Percentiles rank a stretch among this genome's conserved stretches.
Conservation (phyloP, 64 coral and sea anemone genomes). For the Montipora cactus region DNA sequence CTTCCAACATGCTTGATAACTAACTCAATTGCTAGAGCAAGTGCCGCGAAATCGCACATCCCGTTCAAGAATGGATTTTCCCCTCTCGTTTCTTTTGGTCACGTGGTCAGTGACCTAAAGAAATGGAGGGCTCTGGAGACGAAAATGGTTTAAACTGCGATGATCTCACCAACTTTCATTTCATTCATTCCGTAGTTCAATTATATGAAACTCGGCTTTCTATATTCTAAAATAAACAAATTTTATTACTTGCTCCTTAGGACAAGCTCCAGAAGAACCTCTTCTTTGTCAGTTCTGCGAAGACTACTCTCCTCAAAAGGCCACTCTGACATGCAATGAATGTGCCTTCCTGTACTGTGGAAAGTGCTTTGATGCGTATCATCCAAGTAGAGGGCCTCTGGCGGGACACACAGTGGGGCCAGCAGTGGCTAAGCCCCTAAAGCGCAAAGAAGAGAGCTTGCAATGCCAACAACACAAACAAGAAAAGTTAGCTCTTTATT, state of each 20-base stretch:
- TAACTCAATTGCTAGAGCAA: too few species aligned
- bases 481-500: conserved; percentile 79
- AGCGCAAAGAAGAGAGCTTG: conserved; percentile 63
- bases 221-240: too few species aligned
- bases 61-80: too few species aligned
- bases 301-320: conserved; percentile 77
- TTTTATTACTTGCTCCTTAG: neutral
- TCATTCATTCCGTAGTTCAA: too few species aligned
- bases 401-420: conserved; percentile 82
- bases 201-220: too few species aligned
- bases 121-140: too few species aligned
- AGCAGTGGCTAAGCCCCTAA: conserved; percentile 61
- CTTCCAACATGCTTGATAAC: too few species aligned
- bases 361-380: conserved; percentile 79
- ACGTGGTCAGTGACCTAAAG: too few species aligned
- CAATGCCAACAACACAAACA: conserved; percentile 71
- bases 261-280: conserved; percentile 37
- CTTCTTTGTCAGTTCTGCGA: conserved; percentile 94
- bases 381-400: conserved; percentile 86
- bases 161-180: too few species aligned
- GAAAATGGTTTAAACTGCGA: too few species aligned
- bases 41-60: too few species aligned
- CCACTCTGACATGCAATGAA: conserved; percentile 80
- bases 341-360: conserved; percentile 87
- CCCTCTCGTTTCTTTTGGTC: too few species aligned